Evolutionary conservation across 2,113 vertebrate genomes (phyloP).

Genomic region (Brachyhypopomus occidentalis): DNA sequence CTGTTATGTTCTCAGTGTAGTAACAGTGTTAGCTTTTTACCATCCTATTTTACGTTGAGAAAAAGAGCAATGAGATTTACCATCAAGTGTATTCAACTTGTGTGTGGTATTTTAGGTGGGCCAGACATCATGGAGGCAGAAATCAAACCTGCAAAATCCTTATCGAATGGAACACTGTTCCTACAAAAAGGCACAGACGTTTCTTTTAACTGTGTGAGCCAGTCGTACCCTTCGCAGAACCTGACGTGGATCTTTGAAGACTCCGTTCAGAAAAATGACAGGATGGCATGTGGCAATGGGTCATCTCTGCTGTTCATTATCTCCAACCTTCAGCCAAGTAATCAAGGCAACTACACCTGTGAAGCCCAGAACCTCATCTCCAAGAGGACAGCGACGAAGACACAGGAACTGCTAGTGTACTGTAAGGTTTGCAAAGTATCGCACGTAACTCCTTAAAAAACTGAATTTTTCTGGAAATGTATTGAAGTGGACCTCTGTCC

Average conservation of each 20-base stretch:
- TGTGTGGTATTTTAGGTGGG: conserved; percentile 66
- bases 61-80: too few relatives aligned
- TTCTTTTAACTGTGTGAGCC: conserved; percentile 72
- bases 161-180: conserved; percentile 74
- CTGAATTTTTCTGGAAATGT: too few relatives aligned
- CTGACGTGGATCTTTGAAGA: conserved; percentile 70
- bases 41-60: background rate
- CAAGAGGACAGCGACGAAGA: conserved; percentile 48
- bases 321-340: conserved; percentile 57
- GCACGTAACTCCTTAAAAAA: background rate
- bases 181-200: conserved; percentile 56
- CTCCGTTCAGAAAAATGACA: background rate
- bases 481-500: too few relatives aligned
- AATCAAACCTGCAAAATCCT: conserved; percentile 51
- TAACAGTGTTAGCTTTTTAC: background rate
- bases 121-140: conserved; percentile 60
- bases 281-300: conserved; percentile 42
- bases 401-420: conserved; percentile 81
- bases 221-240: conserved; percentile 59
- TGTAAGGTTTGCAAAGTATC: conserved; percentile 67
- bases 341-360: conserved; percentile 81
- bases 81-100: too few relatives aligned
- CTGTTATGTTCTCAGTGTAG: background rate
- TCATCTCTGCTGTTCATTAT: conserved; percentile 62
- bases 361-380: conserved; percentile 68